Evolutionary conservation across 2,888 invertebrate genomes (phyloP), one percentile per base, ranked within the genome.

Genomic region (Colletes collaris): DNA sequence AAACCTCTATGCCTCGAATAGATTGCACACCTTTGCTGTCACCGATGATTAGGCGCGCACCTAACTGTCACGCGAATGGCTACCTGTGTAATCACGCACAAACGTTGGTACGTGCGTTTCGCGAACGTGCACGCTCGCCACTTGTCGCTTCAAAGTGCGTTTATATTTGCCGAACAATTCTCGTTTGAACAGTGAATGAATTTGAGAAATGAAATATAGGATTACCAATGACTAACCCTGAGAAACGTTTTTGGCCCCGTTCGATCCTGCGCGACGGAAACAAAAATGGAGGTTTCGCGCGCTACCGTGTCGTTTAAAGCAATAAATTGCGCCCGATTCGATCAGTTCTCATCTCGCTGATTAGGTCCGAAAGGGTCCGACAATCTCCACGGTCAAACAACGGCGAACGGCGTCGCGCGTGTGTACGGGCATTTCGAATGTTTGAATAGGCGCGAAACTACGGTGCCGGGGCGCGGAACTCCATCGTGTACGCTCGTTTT

Each of bases 401-500:
- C 16, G 27, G 6, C 19, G n/a, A 4, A 13, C 16, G 11, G 44
- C 11, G 16, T 37, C 27, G 11, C 6, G 35, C 46, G 44, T 53
- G 79, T 78, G 66, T 70, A 67, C 81, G 59, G 65, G 75, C 59
- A 70, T 75, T 76, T 71, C 50, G 81, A 76, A 59, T 81, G 81
- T 81, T 81, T 81, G 75, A 60, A 81, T 65, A 81, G 68, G 69
- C 68, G 82, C 70, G 71, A 76, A 67, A 65, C 81, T 66, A 69
- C 60, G 68, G 35, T 46, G 56, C 37, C 27, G 46, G 27, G 35
- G 53, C 40, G 67, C 68, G 37, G 67, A 79, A 73, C 79, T 79
- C 64, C 58, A 55, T 59, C 62, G 75, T 52, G 56, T 44, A 46
- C 81, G 63, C 49, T 53, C 67, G 81, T 75, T 81, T 67, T 71